These are phyloP conservation scores for Bombus terrestris DNA, from an alignment of 1,140 invertebrate species.

Conservation along the genomic window DNA sequence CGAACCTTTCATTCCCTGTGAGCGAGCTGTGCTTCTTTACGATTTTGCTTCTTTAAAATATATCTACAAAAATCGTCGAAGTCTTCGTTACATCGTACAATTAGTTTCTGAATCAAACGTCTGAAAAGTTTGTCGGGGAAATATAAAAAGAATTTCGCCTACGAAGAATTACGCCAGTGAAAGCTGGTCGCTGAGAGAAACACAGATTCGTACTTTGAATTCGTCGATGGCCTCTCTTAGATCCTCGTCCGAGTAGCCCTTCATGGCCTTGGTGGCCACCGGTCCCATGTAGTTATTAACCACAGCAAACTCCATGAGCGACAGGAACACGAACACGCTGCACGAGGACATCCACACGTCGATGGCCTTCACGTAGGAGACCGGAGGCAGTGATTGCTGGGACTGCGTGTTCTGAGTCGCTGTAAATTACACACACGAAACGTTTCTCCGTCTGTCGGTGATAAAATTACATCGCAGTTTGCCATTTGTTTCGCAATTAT, in stretches of 20 bases:
- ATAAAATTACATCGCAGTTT: neutral
- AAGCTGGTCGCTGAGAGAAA: neutral
- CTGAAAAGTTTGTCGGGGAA: too few relatives aligned
- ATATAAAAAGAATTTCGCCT: too few relatives aligned
- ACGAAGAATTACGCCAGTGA: too few relatives aligned
- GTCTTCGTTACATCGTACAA: too few relatives aligned
- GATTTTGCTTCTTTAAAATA: neutral
- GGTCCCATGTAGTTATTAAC: slow-evolving; percentile 96
- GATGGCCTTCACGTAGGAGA: slow-evolving; percentile 95
- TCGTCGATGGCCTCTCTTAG: slow-evolving; percentile 88
- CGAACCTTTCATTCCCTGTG: too few relatives aligned
- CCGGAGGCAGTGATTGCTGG: slow-evolving; percentile 94
- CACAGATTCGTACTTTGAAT: slow-evolving; percentile 85
- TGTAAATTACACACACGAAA: slow-evolving; percentile 71
- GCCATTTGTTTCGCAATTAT: neutral
- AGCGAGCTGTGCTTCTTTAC: neutral
- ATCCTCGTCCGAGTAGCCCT: slow-evolving; percentile 94
- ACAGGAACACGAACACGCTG: slow-evolving; percentile 96
- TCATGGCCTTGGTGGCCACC: slow-evolving; percentile 93
- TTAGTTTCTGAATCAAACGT: too few relatives aligned
- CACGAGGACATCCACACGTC: slow-evolving; percentile 97
- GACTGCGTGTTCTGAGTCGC: slow-evolving; percentile 95
- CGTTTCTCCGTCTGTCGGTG: neutral
- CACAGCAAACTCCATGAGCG: slow-evolving; percentile 95
- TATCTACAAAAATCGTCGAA: neutral